Percentiles rank a stretch among this genome's conserved stretches.
Conservation (phyloP, 1,140 invertebrate species). For the Platorchestia sp. region DNA sequence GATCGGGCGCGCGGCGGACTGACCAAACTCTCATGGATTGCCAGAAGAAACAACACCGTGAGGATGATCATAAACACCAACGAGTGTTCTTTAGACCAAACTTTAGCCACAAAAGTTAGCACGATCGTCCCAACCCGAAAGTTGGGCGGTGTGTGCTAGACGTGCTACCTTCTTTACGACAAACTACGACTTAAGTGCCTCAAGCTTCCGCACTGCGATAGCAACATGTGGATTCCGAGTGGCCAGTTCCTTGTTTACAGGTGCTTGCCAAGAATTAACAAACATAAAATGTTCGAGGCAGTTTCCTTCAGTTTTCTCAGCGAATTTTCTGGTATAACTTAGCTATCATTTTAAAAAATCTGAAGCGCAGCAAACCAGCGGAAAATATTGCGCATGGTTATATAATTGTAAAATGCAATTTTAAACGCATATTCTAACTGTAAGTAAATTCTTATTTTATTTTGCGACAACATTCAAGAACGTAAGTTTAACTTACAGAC, state of each 20-base stretch:
- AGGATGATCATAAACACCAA: constrained; percentile 55
- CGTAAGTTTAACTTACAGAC: not conserved
- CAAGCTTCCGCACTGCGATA: not conserved
- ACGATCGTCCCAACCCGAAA: constrained; percentile 35
- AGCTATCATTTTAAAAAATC: not conserved
- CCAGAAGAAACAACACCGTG: constrained; percentile 42
- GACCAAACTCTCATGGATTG: constrained; percentile 18
- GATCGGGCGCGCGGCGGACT: not conserved
- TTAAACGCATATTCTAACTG: not conserved
- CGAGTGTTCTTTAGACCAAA: constrained; percentile 51
- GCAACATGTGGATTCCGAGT: not conserved
- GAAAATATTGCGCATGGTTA: not conserved
- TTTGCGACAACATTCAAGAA: not conserved
- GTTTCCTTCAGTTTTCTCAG: not conserved
- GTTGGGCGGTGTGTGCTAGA: constrained; percentile 33
- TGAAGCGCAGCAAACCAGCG: not conserved
- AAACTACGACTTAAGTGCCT: constrained; percentile 41
- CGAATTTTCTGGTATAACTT: not conserved
- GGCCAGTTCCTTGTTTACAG: not conserved
- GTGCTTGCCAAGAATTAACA: not conserved
- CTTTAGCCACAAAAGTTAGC: constrained; percentile 52
- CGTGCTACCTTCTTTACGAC: constrained; percentile 51
- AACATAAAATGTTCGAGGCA: not conserved
- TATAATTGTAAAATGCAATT: not conserved
- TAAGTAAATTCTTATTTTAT: not conserved